phyloP scores from a whole-genome alignment of 2,888 invertebrate genomes.

The Hofmannophila pseudospretella region DNA sequence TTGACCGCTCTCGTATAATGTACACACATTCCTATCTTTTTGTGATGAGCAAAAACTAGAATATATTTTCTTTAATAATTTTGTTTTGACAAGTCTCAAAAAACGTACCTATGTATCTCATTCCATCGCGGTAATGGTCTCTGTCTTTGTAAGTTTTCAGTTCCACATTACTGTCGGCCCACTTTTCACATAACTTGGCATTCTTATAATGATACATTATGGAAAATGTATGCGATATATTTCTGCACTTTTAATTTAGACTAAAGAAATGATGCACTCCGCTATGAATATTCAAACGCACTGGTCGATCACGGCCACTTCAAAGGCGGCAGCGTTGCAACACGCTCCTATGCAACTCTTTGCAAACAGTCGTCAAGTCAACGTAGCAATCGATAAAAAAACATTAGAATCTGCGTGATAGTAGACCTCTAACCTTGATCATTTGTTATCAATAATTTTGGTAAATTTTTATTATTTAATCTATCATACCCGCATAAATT shows the following conservation, averaged over 20 bases:
- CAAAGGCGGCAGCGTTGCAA: not conserved
- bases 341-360: conserved; percentile 8
- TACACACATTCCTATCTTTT: not conserved
- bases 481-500: not conserved
- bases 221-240: not conserved
- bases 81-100: too few relatives aligned
- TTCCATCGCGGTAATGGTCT: conserved; percentile 1
- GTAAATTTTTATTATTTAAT: not conserved
- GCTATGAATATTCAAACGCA: not conserved
- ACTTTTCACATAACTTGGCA: conserved; percentile 32
- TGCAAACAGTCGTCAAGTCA: conserved; percentile 3
- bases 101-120: conserved; percentile 4
- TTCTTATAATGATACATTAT: conserved; percentile 8
- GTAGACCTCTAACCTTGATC: not conserved
- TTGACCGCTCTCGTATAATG: not conserved
- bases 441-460: not conserved
- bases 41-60: too few relatives aligned
- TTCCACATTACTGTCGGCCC: conserved; percentile 25
- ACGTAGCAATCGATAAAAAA: not conserved
- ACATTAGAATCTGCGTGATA: not conserved
- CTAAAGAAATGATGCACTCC: not conserved
- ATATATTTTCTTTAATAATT: too few relatives aligned
- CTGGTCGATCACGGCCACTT: not conserved
- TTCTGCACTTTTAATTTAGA: not conserved
- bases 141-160: not conserved